Percentiles rank a stretch among this genome's conserved stretches.
Conservation (phyloP, 2,113 vertebrate genomes). For the Xiphophorus maculatus region DNA sequence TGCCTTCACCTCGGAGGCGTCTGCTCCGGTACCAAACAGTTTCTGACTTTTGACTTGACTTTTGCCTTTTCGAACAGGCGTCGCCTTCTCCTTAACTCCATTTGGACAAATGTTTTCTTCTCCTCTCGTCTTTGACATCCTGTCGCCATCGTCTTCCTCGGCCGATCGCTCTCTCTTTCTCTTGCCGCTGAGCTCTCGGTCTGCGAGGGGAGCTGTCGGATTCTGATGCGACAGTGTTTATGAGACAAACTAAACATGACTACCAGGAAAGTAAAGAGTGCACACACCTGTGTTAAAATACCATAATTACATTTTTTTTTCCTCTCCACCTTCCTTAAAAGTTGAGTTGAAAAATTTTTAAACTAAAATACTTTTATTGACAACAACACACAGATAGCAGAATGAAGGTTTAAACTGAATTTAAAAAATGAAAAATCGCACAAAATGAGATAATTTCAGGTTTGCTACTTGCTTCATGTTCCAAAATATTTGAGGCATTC, state of each 20-base stretch:
- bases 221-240: slow-evolving; percentile 39
- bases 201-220: slow-evolving; percentile 14
- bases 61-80: slow-evolving; percentile 63
- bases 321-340: too few relatives aligned
- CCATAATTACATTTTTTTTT: not conserved
- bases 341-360: too few relatives aligned
- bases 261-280: not conserved
- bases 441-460: too few relatives aligned
- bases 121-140: slow-evolving; percentile 6
- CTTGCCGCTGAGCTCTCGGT: slow-evolving; percentile 61
- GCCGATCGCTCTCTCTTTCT: slow-evolving; percentile 64
- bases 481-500: too few relatives aligned
- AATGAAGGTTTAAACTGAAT: too few relatives aligned
- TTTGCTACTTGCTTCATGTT: too few relatives aligned
- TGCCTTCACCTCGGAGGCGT: slow-evolving; percentile 25
- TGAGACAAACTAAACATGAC: not conserved
- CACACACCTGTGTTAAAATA: not conserved
- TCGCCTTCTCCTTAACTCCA: slow-evolving; percentile 37
- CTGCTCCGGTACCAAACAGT: slow-evolving; percentile 51
- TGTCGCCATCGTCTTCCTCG: slow-evolving; percentile 17
- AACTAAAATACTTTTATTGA: too few relatives aligned
- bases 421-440: too few relatives aligned
- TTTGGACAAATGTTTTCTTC: slow-evolving; percentile 75
- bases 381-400: too few relatives aligned
- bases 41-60: slow-evolving; percentile 62